Evolutionary conservation across 2,113 vertebrate species (phyloP), one percentile per base, ranked within the genome.

Genomic region (Gnathonemus echidnorhynchus): DNA sequence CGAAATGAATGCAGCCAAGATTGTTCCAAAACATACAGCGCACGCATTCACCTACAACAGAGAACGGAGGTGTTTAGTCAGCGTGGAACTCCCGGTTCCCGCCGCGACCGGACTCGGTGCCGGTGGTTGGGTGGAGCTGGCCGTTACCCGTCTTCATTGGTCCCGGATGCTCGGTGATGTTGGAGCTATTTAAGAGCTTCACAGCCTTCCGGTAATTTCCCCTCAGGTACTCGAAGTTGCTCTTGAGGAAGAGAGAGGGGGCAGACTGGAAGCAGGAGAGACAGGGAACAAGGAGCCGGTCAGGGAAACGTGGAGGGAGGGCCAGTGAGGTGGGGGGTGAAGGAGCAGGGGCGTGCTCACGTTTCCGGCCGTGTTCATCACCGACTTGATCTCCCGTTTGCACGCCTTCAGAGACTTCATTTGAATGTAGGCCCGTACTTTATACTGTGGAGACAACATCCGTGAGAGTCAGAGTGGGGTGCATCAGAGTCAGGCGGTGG

Each of bases 11-110:
- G 93, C 98, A 99, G 83, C 98, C 98, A 92, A 99, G 97, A 93
- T 99, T 99, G 94, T 99, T 99, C 98, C 98, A 99, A 95, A 99
- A 99, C 98, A 99, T 99, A 92, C 98, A 99, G 1, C 97, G 95
- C 87, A 98, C 96, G 93, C 98, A 99, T 97, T 99, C 98, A 93
- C 98, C 98, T 99, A 21, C 56, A 1, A 19, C 50, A 89, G 52
- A 87, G 10, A 13, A 21, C 6, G 3, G 31, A 62, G 42, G 39
- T 24, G 3, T 35, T 19, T 11, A 17, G 58, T 45, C 56, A 66
- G 58, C 3, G 21, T 0, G 21, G n/a, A 88, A 46, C 35, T 80
- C 31, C 74, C 10, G 74, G 35, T 5, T 80, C 17, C 35, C 0
- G 15, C 15, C 5, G 31, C 5, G 35, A 80, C 13, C 31, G 2